A percentile compares a stretch with the other conserved stretches of the same genome.
Evolutionary conservation across 2,888 invertebrate species (phyloP).

Genomic region (Spodoptera picta): DNA sequence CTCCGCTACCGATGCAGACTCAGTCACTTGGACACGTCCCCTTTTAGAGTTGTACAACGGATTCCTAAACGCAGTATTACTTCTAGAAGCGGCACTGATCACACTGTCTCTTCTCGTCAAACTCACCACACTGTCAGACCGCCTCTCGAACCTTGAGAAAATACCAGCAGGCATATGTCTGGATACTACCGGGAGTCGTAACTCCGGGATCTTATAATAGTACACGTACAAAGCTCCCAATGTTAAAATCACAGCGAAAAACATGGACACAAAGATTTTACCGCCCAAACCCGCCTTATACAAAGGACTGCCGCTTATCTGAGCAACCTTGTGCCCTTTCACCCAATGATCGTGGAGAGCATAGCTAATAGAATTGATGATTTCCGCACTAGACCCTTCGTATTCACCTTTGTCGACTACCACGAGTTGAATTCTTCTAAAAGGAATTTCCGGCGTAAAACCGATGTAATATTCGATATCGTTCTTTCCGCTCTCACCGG

Average conservation of each 20-base stretch:
- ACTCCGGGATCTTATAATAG: conserved; percentile 71
- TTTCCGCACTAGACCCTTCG: conserved; percentile 72
- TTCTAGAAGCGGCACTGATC: conserved; percentile 61
- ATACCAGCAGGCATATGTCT: conserved; percentile 57
- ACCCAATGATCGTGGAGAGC: conserved; percentile 67
- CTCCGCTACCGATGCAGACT: conserved; percentile 52
- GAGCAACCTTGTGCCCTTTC: conserved; percentile 62
- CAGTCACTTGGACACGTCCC: conserved; percentile 72
- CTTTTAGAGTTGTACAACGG: conserved; percentile 81
- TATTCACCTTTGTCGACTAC: conserved; percentile 78
- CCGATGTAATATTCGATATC: conserved; percentile 73
- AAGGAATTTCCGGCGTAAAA: conserved; percentile 53
- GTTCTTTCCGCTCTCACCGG: conserved; percentile 63
- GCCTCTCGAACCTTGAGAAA: conserved; percentile 73
- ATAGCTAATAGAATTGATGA: conserved; percentile 68
- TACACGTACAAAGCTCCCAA: conserved; percentile 74
- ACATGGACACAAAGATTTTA: conserved; percentile 76
- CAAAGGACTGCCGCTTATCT: conserved; percentile 75
- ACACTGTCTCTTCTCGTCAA: conserved; percentile 78
- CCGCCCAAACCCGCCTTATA: conserved; percentile 69
- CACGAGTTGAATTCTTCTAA: conserved; percentile 73
- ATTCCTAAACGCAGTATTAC: conserved; percentile 79
- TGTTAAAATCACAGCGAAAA: conserved; percentile 71
- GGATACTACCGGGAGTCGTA: conserved; percentile 60
- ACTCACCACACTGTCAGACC: conserved; percentile 81